Percentiles rank a stretch among this genome's conserved stretches.
These are phyloP conservation scores for Pithecia hirsuta DNA, from an alignment of 2,797 vertebrate species.

Conservation along the genomic window DNA sequence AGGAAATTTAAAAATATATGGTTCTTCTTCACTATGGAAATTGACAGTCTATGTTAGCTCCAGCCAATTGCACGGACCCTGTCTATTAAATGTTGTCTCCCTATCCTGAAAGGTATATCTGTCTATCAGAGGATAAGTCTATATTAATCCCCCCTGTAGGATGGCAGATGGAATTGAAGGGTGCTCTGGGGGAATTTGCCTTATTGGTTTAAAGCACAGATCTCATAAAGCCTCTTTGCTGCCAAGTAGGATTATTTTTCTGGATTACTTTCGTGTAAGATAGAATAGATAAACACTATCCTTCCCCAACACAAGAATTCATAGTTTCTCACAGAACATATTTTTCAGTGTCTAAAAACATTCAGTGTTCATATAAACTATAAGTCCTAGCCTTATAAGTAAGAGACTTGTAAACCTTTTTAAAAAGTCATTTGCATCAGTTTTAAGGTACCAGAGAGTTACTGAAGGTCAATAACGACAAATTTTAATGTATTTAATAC, in stretches of 20 bases:
- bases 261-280: constrained; percentile 66
- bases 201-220: constrained; percentile 62
- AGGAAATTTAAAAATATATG: not conserved
- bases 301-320: not conserved
- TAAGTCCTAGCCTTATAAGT: not conserved
- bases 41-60: constrained; percentile 58
- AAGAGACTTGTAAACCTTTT: not conserved
- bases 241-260: constrained; percentile 43
- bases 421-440: not conserved
- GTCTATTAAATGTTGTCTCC: constrained; percentile 68
- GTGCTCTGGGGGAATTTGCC: constrained; percentile 53
- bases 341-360: not conserved
- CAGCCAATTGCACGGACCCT: constrained; percentile 40
- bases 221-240: constrained; percentile 60
- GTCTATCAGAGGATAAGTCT: constrained; percentile 65
- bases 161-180: constrained; percentile 74
- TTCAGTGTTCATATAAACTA: not conserved
- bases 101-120: constrained; percentile 65
- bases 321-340: not conserved
- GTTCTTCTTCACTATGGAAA: constrained; percentile 30
- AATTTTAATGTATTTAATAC: not conserved
- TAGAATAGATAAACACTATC: not conserved
- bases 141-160: constrained; percentile 64
- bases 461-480: not conserved
- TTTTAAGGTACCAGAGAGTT: not conserved